Percentiles rank a stretch among this genome's conserved stretches.
Evolutionary conservation across 2,113 vertebrate species (phyloP).

Genomic region (Megaptera novaeangliae): DNA sequence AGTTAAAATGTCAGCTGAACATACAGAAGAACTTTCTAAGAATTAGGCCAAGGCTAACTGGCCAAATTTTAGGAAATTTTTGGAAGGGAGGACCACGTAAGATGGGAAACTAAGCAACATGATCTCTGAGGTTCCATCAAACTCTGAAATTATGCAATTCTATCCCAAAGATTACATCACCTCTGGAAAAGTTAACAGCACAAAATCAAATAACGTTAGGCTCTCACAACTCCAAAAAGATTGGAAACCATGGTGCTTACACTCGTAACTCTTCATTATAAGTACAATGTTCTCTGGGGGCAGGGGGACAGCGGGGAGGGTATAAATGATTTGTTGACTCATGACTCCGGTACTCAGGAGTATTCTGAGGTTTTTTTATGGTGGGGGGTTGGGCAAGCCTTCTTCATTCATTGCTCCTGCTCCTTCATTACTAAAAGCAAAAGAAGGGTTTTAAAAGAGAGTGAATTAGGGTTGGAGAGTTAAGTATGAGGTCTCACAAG

Average conservation of each 20-base stretch:
- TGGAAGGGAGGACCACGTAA: not conserved
- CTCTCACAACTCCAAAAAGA: not conserved
- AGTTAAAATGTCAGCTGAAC: slow-evolving; percentile 4
- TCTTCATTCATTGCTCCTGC: not conserved
- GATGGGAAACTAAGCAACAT: not conserved
- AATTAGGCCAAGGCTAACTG: not conserved
- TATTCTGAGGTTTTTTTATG: not conserved
- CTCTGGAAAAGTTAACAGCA: not conserved
- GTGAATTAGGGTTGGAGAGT: not conserved
- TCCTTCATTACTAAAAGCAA: not conserved
- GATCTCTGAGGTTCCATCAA: not conserved
- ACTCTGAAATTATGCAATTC: not conserved
- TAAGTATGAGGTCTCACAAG: not conserved
- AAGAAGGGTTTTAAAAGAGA: not conserved
- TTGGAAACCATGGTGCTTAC: not conserved
- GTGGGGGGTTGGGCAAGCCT: not conserved
- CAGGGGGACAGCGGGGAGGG: accelerated
- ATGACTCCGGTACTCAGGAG: not conserved
- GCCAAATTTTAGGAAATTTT: not conserved
- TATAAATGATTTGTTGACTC: not conserved
- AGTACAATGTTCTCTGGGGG: not conserved
- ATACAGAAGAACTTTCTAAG: slow-evolving; percentile 6
- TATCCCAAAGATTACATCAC: not conserved
- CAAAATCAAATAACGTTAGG: not conserved
- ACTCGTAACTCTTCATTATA: not conserved